Conservation (phyloP, 2,888 invertebrate genomes). For the Drosophila melanosoma region DNA sequence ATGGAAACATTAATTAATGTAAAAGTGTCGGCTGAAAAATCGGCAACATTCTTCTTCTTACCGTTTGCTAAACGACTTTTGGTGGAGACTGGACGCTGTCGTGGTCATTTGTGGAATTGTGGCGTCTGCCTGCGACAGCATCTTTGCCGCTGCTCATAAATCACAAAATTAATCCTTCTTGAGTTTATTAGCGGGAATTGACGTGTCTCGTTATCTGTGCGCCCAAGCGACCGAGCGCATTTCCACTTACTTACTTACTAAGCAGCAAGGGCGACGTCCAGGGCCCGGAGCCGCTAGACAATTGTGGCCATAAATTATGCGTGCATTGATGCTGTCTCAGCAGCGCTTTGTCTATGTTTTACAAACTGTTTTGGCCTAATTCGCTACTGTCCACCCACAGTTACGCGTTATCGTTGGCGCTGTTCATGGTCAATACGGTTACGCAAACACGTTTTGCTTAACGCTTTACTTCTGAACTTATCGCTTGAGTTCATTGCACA, state of each 20-base stretch:
- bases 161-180: slow-evolving; percentile 84
- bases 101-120: slow-evolving; percentile 31
- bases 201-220: slow-evolving; percentile 75
- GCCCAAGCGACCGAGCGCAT: slow-evolving; percentile 18
- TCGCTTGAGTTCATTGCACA: slow-evolving; percentile 61
- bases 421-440: slow-evolving; percentile 2
- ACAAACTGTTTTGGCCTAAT: slow-evolving; percentile 44
- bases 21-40: slow-evolving; percentile 54
- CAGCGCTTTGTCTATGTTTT: slow-evolving; percentile 29
- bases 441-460: slow-evolving; percentile 19
- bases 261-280: neutral
- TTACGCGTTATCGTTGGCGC: slow-evolving; percentile 12
- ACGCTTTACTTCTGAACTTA: slow-evolving; percentile 21
- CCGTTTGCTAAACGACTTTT: slow-evolving; percentile 19
- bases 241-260: slow-evolving; percentile 14
- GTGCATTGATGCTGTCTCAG: slow-evolving; percentile 46
- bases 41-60: slow-evolving; percentile 46
- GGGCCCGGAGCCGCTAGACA: slow-evolving; percentile 37
- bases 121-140: slow-evolving; percentile 22
- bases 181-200: slow-evolving; percentile 83
- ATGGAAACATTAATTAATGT: slow-evolving; percentile 61
- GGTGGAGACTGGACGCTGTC: slow-evolving; percentile 10
- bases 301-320: slow-evolving; percentile 73
- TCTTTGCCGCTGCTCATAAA: slow-evolving; percentile 74
- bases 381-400: slow-evolving; percentile 34